phyloP scores from a whole-genome alignment of 2,888 invertebrate genomes.

The Epiblema foenella region DNA sequence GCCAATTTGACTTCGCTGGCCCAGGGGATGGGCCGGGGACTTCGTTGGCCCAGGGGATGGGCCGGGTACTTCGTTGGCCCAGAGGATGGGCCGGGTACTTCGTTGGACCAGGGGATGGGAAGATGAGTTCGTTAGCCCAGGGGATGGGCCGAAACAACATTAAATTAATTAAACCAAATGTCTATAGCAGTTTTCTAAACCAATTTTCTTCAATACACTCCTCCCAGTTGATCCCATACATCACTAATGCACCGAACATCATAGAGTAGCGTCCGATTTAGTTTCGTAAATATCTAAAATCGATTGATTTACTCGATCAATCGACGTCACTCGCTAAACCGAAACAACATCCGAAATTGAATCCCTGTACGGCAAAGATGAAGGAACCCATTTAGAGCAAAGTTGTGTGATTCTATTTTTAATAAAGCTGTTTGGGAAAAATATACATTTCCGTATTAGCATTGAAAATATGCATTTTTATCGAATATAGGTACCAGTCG shows the following conservation, averaged over 20 bases:
- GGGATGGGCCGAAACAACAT: too few species aligned
- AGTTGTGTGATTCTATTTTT: conserved; percentile 20
- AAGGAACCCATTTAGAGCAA: conserved; percentile 15
- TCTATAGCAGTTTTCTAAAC: too few species aligned
- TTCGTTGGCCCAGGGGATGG: too few species aligned
- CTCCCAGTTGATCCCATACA: conserved; percentile 52
- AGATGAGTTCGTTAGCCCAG: too few species aligned
- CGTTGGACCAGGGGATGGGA: too few species aligned
- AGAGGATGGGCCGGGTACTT: too few species aligned
- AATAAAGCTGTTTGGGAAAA: not conserved
- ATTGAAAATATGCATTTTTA: too few species aligned
- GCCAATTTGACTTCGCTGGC: too few species aligned
- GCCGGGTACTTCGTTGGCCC: too few species aligned
- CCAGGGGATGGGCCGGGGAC: too few species aligned
- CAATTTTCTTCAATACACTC: conserved; percentile 22
- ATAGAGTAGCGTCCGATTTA: conserved; percentile 59
- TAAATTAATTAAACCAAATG: too few species aligned
- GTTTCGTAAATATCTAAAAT: conserved; percentile 65
- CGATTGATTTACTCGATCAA: conserved; percentile 64
- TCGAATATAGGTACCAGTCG: too few species aligned
- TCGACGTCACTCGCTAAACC: conserved; percentile 46
- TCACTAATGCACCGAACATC: conserved; percentile 65
- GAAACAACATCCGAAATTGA: conserved; percentile 19
- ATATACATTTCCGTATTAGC: not conserved
- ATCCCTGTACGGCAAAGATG: conserved; percentile 19